Base-by-base conservation (phyloP, 2,113 vertebrate species). In the Tetrao urogallus region DNA sequence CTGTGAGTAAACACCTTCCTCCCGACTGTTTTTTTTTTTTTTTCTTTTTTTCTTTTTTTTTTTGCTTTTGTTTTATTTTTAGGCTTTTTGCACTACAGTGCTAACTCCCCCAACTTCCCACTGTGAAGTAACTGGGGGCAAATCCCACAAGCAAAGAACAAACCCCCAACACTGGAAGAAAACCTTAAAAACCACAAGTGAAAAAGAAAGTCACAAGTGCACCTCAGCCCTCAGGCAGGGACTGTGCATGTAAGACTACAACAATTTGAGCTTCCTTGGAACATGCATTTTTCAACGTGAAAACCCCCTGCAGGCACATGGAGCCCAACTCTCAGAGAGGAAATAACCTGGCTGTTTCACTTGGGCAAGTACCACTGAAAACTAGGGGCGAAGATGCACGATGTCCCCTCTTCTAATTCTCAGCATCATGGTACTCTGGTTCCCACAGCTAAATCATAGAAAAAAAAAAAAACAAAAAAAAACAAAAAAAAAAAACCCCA, bases 131-230 rank as follows among this genome's bases (percentile, higher is more conserved):
- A 81, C n/a, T 4, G 56, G 73, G 48, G 58, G 67, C n/a, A 57
- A 88, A 94, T 82, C 88, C 86, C 90, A 90, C 78, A 83, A 94
- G 88, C 84, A 89, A 94, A 96, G 92, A 93, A 74, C 81, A 93
- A 92, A 86, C 88, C 88, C 90, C 88, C 79, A 74, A 60, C 5
- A 0, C 64, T 42, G 77, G 85, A 94, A 91, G 64, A 79, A 91
- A 92, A 86, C 76, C 72, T 74, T 72, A 82, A 63, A 90, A 90
- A 92, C 52, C 48, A 48, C 42, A 60, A 89, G 70, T 89, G 81
- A 21, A 61, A 66, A 40, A 50, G 28, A 43, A 90, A 89, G 85
- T 94, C 89, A 89, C 57, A 69, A 91, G 73, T 90, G 94, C 79
- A 89, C 13, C 85, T 70, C 69, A 63, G 90, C 82, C 71, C 70